Percentiles rank a stretch among this genome's conserved stretches.
Evolutionary conservation across 2,113 vertebrate genomes (phyloP).

Genomic region (Columba livia): DNA sequence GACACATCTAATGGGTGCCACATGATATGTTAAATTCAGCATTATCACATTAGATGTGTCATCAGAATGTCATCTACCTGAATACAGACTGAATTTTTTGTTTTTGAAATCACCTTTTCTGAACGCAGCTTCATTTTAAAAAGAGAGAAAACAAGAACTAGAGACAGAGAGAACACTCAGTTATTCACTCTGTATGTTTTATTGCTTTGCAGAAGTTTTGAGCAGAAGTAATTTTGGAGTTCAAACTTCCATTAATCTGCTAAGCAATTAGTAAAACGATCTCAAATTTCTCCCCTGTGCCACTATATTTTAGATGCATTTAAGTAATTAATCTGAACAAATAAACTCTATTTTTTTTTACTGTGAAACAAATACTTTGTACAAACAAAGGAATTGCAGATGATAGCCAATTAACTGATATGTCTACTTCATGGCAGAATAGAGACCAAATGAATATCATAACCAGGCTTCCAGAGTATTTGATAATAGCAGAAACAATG

Average conservation of each 20-base stretch:
- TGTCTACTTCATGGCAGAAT: not conserved
- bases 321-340: not conserved
- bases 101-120: not conserved
- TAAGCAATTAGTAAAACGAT: not conserved
- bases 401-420: not conserved
- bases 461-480: not conserved
- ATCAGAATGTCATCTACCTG: not conserved
- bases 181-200: not conserved
- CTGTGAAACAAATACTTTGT: not conserved
- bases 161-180: not conserved
- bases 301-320: not conserved
- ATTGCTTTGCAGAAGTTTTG: not conserved
- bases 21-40: not conserved
- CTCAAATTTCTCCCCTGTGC: not conserved
- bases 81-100: not conserved
- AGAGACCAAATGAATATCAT: not conserved
- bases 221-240: not conserved
- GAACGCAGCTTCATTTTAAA: not conserved
- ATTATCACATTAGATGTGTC: not conserved
- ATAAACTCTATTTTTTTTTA: not conserved
- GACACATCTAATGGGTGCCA: not conserved
- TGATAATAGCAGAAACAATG: not conserved
- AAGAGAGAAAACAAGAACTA: not conserved
- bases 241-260: not conserved
- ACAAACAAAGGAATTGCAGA: not conserved